Base-by-base conservation (phyloP, 2,888 invertebrate species). In the Exocentrus adspersus region DNA sequence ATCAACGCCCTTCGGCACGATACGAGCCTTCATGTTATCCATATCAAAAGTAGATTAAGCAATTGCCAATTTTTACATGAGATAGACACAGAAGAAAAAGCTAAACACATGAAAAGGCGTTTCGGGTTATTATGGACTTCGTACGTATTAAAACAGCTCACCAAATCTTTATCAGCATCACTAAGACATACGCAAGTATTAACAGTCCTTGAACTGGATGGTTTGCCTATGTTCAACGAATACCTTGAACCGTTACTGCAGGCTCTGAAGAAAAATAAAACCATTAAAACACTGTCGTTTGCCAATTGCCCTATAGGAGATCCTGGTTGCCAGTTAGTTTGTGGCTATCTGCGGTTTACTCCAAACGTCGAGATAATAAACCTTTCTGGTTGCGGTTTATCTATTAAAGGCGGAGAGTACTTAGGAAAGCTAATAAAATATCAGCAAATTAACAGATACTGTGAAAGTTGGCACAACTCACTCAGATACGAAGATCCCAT, bases 401-500 rank as follows among this genome's bases (percentile, higher is more conserved):
- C 88, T 0, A 77, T 85, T 0, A 81, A 85, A 24, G 90, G 91
- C 16, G 92, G 90, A 0, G 82, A 85, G 0, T 85, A 86, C 54
- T 83, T 93, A 32, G 89, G 90, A 0, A 88, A 90, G 68, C 83
- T 91, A 75, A 85, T 92, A 32, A 90, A 89, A 69, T 79, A 76
- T 60, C 83, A 83, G 72, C 83, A 83, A 71, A 80, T 83, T 42
- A 82, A 88, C 61, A 87, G 93, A 57, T 92, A 90, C 77, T 90
- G 91, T 69, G 92, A 93, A 77, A 90, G 91, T 65, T 94, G 93
- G 93, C 89, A 91, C 67, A 89, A 90, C 72, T 92, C 92, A 5
- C 79, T 94, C 57, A 86, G 93, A n/a, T 93, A 92, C 77, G 87
- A 90, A 12, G 85, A 89, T 48, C 91, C 93, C 0, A 88, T 92